phyloP scores from a whole-genome alignment of 1,140 invertebrate genomes.

The Brachionus asplanchnoidis region DNA sequence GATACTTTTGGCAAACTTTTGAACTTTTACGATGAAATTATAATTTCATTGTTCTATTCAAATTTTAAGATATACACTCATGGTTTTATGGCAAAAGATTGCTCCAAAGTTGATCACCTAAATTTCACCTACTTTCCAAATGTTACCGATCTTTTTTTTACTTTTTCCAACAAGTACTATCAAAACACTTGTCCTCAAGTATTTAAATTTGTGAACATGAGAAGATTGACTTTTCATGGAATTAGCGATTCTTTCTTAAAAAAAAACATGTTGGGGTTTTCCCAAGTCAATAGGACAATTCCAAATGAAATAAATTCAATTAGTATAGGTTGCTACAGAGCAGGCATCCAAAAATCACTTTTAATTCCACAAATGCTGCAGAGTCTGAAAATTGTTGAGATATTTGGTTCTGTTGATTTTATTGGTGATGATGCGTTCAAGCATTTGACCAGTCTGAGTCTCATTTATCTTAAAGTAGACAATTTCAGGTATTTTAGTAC shows the following conservation, averaged over 20 bases:
- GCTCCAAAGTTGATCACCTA: not conserved
- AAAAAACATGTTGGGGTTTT: not conserved
- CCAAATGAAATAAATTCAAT: not conserved
- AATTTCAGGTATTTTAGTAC: not conserved
- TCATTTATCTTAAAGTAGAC: not conserved
- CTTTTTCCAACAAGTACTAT: not conserved
- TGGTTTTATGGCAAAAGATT: not conserved
- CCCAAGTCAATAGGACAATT: not conserved
- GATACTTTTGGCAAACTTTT: not conserved
- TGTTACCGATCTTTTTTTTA: not conserved
- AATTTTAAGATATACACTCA: not conserved
- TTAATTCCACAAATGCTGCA: not conserved
- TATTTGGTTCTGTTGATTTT: not conserved
- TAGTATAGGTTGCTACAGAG: not conserved
- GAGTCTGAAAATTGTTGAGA: not conserved
- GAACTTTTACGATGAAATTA: not conserved
- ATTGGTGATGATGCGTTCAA: not conserved
- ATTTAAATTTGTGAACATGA: not conserved
- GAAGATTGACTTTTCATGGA: not conserved
- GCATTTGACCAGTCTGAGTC: not conserved
- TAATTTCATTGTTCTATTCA: not conserved
- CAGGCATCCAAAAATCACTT: not conserved
- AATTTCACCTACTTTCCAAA: not conserved
- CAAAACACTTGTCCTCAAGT: not conserved
- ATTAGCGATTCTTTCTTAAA: not conserved